These are phyloP conservation scores for Meiosimyza decipiens DNA, from an alignment of 2,888 invertebrate species.

Conservation along the genomic window DNA sequence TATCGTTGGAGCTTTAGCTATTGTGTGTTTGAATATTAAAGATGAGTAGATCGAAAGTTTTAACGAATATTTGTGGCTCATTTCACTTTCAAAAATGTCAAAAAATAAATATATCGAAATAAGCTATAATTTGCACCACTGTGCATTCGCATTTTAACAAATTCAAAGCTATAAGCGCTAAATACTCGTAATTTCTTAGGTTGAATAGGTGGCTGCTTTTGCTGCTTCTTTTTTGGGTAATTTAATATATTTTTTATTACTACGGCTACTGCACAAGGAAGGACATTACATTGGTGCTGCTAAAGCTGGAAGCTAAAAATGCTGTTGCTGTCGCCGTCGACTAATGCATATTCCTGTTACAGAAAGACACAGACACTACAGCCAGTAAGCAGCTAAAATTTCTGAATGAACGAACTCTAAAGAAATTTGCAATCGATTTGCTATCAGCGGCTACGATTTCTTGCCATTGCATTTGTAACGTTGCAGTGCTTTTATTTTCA, in stretches of 20 bases:
- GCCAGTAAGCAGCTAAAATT: constrained; percentile 20
- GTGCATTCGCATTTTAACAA: no score
- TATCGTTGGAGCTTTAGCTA: no score
- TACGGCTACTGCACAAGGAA: background rate
- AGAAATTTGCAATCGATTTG: constrained; percentile 28
- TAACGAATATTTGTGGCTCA: no score
- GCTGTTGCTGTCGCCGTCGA: background rate
- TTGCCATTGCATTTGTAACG: background rate
- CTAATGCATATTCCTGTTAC: background rate
- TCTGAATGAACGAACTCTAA: constrained; percentile 15
- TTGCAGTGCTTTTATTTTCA: constrained; percentile 9
- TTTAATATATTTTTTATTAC: constrained; percentile 25
- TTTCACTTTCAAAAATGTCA: no score
- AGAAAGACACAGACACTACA: background rate
- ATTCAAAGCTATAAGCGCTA: background rate
- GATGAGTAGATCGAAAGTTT: no score
- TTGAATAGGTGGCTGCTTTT: background rate
- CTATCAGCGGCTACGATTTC: constrained; percentile 22
- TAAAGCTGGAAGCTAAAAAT: background rate
- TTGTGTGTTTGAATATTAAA: no score
- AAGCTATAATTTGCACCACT: no score
- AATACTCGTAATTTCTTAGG: background rate
- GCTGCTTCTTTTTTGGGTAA: constrained; percentile 9
- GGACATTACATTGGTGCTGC: no score
- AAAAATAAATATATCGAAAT: no score